These are phyloP conservation scores for Andrena cerasifolii DNA, from an alignment of 1,140 invertebrate species.

Conservation along the genomic window DNA sequence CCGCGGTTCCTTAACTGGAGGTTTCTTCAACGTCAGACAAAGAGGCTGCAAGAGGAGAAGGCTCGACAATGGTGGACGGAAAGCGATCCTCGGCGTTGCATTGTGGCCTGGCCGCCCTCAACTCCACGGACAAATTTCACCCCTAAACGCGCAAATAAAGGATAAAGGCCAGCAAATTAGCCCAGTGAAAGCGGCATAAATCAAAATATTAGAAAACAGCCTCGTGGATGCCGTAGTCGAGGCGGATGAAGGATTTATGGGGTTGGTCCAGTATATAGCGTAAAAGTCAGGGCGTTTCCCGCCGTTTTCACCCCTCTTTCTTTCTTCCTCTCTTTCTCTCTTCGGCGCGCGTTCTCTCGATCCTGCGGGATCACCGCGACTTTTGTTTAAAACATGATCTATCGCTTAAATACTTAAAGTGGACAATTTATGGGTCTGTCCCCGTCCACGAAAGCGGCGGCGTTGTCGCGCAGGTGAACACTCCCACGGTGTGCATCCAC, in stretches of 20 bases:
- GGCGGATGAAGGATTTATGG: constrained; percentile 79
- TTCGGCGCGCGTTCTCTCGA: background rate
- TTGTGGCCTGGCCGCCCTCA: constrained; percentile 38
- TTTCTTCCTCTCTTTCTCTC: constrained; percentile 1
- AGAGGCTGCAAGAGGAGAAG: constrained; percentile 33
- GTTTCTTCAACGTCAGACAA: constrained; percentile 38
- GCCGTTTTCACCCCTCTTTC: constrained; percentile 24
- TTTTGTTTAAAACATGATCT: constrained; percentile 82
- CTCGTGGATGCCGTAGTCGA: constrained; percentile 59
- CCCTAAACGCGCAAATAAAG: constrained; percentile 79
- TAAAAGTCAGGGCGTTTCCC: constrained; percentile 65
- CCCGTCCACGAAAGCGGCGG: constrained; percentile 19
- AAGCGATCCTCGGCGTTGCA: constrained; percentile 46
- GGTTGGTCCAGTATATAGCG: constrained; percentile 59
- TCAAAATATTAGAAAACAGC: constrained; percentile 81
- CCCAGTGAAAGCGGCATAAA: constrained; percentile 79
- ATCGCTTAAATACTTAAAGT: constrained; percentile 78
- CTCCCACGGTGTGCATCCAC: constrained; percentile 60
- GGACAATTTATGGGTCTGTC: constrained; percentile 76
- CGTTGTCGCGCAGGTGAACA: constrained; percentile 59
- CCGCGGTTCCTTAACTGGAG: background rate
- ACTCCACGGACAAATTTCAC: constrained; percentile 74
- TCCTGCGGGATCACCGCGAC: constrained; percentile 71
- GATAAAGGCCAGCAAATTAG: constrained; percentile 77
- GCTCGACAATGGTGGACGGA: constrained; percentile 56